phyloP scores from a whole-genome alignment of 2,113 vertebrate species.

The Pluvianellus socialis region DNA sequence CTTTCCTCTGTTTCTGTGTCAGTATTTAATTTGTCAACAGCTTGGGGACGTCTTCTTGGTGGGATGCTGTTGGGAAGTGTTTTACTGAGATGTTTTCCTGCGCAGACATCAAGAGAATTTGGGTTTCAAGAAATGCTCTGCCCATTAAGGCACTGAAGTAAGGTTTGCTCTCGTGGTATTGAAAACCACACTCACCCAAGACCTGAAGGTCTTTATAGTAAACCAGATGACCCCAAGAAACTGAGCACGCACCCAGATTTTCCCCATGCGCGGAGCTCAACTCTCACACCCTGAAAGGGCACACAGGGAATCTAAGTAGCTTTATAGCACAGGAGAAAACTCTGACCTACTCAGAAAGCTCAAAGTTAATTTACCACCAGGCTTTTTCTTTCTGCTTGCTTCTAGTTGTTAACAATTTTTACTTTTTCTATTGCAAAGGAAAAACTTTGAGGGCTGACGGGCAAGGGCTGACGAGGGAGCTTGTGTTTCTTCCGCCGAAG shows the following conservation, averaged over 20 bases:
- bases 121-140: not conserved
- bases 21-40: not conserved
- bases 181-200: not conserved
- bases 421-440: no score
- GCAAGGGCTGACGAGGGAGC: not conserved
- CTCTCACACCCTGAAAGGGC: not conserved
- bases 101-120: not conserved
- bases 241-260: accelerated
- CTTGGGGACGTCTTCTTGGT: not conserved
- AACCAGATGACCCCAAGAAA: not conserved
- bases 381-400: not conserved
- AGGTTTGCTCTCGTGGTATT: not conserved
- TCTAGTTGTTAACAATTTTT: not conserved
- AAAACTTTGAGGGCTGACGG: not conserved
- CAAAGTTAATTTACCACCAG: not conserved
- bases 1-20: not conserved
- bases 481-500: accelerated
- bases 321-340: not conserved
- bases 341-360: not conserved
- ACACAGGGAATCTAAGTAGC: accelerated
- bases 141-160: not conserved
- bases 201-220: not conserved
- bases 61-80: not conserved
- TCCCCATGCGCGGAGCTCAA: not conserved
- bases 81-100: not conserved